phyloP scores from a whole-genome alignment of 1,140 invertebrate genomes.

The Drosophila athabasca region DNA sequence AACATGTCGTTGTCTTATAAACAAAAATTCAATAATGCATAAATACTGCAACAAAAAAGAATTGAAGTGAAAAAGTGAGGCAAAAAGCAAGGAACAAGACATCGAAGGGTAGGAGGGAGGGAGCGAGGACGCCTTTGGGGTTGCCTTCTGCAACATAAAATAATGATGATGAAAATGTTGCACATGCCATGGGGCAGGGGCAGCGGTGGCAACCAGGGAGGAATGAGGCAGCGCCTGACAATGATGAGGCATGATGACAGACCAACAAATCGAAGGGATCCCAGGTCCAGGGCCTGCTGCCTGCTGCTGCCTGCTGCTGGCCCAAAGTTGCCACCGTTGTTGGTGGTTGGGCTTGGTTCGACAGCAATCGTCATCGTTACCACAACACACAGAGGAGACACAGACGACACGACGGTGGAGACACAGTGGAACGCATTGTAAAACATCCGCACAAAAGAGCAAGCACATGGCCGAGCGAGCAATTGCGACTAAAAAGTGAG shows the following conservation, averaged over 20 bases:
- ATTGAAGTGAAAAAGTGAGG: background rate
- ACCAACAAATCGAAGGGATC: constrained; percentile 77
- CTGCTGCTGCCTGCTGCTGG: constrained; percentile 50
- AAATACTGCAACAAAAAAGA: constrained; percentile 46
- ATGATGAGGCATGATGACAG: constrained; percentile 81
- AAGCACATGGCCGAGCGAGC: constrained; percentile 41
- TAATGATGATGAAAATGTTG: constrained; percentile 82
- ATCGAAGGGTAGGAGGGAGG: constrained; percentile 35
- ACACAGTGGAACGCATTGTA: constrained; percentile 73
- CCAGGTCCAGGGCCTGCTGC: background rate
- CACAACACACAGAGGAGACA: constrained; percentile 43
- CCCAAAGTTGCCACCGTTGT: constrained; percentile 73
- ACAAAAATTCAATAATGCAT: constrained; percentile 81
- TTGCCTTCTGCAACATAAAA: constrained; percentile 69
- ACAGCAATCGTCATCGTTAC: constrained; percentile 77
- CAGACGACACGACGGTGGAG: too few relatives aligned
- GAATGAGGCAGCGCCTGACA: constrained; percentile 56
- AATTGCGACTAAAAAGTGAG: constrained; percentile 46
- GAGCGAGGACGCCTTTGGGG: constrained; percentile 37
- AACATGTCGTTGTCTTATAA: constrained; percentile 64
- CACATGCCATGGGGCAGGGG: constrained; percentile 55
- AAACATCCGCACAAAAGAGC: constrained; percentile 75
- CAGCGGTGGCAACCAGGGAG: background rate
- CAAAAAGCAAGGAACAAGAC: constrained; percentile 19
- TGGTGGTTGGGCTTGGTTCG: constrained; percentile 44